Conservation (phyloP, 2,797 vertebrate genomes). For the Halcyon leucocephala region DNA sequence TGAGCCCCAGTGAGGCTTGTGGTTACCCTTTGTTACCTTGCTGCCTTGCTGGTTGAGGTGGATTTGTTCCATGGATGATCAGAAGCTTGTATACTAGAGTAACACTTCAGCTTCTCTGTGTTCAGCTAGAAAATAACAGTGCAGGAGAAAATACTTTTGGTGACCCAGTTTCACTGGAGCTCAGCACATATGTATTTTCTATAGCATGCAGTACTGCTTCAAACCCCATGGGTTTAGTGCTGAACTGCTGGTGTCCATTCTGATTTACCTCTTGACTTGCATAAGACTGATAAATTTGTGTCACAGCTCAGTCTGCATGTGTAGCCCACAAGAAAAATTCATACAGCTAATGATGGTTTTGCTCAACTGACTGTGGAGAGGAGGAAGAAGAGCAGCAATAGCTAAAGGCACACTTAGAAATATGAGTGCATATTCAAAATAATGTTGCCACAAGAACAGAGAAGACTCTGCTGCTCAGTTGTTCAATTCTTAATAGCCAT, state of each 20-base stretch:
- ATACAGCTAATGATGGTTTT: neutral
- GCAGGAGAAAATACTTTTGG: neutral
- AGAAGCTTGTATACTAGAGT: neutral
- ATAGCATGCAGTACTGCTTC: neutral
- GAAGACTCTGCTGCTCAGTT: neutral
- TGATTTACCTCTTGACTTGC: neutral
- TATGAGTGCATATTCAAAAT: neutral
- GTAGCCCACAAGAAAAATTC: neutral
- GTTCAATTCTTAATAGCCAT: neutral
- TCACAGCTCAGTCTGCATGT: neutral
- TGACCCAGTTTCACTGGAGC: neutral
- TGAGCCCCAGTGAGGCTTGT: neutral
- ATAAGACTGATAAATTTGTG: neutral
- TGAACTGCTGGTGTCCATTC: neutral
- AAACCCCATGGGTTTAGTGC: neutral
- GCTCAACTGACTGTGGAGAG: neutral
- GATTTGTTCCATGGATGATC: neutral
- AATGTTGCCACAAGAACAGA: neutral
- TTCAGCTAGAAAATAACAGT: neutral
- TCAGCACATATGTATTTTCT: neutral
- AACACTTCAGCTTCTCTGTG: neutral
- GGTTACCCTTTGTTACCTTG: neutral
- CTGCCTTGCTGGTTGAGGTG: neutral
- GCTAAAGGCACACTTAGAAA: neutral
- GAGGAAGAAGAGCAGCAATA: neutral